Evolutionary conservation across 2,888 invertebrate genomes (phyloP).

Genomic region (Corbicula japonica): DNA sequence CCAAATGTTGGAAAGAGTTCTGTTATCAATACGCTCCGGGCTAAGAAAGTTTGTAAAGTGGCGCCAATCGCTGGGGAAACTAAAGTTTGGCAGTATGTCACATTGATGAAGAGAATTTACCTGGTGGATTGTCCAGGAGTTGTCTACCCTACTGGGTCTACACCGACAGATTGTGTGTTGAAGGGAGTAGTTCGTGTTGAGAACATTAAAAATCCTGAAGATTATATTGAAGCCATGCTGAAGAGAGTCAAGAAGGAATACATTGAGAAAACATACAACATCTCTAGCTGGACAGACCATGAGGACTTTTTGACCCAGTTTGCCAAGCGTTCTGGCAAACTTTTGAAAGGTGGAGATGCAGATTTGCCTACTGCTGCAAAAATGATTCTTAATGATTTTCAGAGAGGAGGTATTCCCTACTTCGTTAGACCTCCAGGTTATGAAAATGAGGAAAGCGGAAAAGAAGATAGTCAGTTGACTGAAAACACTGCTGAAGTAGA

Average conservation of each 20-base stretch:
- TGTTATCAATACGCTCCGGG: conserved; percentile 96
- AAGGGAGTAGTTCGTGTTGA: conserved; percentile 99
- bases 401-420: conserved; percentile 98
- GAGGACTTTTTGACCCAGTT: conserved; percentile 97
- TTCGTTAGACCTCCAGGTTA: conserved; percentile 93
- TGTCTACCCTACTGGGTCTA: conserved; percentile 98
- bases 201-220: conserved; percentile 96
- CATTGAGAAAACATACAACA: conserved; percentile 95
- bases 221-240: conserved; percentile 95
- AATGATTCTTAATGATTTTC: conserved; percentile 99
- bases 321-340: conserved; percentile 94
- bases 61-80: conserved; percentile 98
- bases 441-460: conserved; percentile 60
- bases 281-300: conserved; percentile 91
- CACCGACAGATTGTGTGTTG: conserved; percentile 94
- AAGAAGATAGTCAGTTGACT: conserved; percentile 6
- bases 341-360: conserved; percentile 98
- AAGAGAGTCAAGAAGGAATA: conserved; percentile 96
- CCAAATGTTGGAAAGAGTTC: conserved; percentile 99
- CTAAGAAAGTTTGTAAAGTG: conserved; percentile 97
- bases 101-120: conserved; percentile 98
- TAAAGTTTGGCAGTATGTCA: conserved; percentile 98
- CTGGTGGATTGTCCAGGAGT: conserved; percentile 99
- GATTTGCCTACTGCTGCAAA: conserved; percentile 95
- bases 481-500: conserved; percentile 24